phyloP scores from a whole-genome alignment of 2,113 vertebrate species.

The cattle (Bos taurus) region DNA sequence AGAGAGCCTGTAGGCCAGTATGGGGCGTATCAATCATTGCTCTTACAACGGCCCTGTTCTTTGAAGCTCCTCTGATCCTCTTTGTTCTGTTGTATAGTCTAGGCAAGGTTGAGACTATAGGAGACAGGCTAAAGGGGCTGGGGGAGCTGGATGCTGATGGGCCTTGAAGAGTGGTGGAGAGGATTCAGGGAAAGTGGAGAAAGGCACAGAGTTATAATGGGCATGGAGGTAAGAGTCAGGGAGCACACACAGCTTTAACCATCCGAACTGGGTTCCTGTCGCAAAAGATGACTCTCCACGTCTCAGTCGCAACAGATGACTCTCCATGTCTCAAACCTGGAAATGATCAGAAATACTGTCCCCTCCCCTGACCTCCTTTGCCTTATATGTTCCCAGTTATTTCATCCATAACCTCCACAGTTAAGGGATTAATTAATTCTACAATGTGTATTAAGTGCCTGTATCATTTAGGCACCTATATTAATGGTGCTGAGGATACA shows the following conservation, averaged over 20 bases:
- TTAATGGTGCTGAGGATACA: background rate
- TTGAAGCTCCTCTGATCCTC: background rate
- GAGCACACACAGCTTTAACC: background rate
- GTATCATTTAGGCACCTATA: background rate
- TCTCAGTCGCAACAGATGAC: background rate
- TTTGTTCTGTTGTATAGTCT: background rate
- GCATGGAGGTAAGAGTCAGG: too few species aligned
- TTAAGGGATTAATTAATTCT: background rate
- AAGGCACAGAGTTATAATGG: background rate
- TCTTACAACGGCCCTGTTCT: background rate
- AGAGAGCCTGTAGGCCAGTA: background rate
- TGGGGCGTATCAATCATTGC: background rate
- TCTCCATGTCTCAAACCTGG: background rate
- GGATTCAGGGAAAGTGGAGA: background rate
- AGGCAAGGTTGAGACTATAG: background rate
- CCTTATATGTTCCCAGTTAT: background rate
- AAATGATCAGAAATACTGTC: background rate
- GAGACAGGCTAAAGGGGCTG: background rate
- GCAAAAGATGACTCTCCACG: background rate
- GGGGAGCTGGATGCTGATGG: background rate
- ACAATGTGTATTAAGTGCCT: background rate
- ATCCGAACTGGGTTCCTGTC: background rate
- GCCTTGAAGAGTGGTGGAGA: background rate
- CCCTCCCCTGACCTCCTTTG: background rate
- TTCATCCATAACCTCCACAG: background rate